Conservation (phyloP, 2,888 invertebrate genomes). For the Agonopterix subpropinquella region DNA sequence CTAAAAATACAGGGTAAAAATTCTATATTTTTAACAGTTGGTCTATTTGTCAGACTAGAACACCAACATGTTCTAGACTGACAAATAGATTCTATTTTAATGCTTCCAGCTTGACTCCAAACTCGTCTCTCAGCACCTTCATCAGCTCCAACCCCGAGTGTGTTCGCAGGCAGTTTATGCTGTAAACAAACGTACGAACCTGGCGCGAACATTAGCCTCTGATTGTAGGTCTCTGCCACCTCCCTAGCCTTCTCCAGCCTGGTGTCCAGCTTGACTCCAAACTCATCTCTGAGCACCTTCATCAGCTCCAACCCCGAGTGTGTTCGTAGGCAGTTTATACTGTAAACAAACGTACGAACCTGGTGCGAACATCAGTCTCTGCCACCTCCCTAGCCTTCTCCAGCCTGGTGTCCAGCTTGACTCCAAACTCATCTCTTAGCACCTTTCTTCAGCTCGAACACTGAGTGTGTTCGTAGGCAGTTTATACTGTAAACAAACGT, state of each 20-base stretch:
- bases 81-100: too few species aligned
- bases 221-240: conserved; percentile 79
- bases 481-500: conserved; percentile 67
- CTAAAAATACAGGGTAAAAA: too few species aligned
- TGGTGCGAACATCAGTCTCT: conserved; percentile 80
- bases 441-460: conserved; percentile 46
- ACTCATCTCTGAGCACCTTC: conserved; percentile 49
- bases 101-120: conserved; percentile 37
- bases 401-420: conserved; percentile 42
- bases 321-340: conserved; percentile 89
- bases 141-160: too few species aligned
- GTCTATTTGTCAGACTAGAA: too few species aligned
- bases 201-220: conserved; percentile 81
- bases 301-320: conserved; percentile 85
- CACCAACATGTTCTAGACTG: too few species aligned
- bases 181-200: conserved; percentile 51
- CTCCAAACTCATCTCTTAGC: conserved; percentile 36
- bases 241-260: conserved; percentile 52
- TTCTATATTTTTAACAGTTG: too few species aligned
- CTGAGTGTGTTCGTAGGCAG: conserved; percentile 21
- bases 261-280: conserved; percentile 40
- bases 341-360: conserved; percentile 66
- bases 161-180: conserved; percentile 1
- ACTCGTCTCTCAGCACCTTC: conserved; percentile 61
- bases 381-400: conserved; percentile 60